Percentiles rank a stretch among this genome's conserved stretches.
phyloP scores from a whole-genome alignment of 2,797 vertebrate species.

The Pogonophryne albipinna region DNA sequence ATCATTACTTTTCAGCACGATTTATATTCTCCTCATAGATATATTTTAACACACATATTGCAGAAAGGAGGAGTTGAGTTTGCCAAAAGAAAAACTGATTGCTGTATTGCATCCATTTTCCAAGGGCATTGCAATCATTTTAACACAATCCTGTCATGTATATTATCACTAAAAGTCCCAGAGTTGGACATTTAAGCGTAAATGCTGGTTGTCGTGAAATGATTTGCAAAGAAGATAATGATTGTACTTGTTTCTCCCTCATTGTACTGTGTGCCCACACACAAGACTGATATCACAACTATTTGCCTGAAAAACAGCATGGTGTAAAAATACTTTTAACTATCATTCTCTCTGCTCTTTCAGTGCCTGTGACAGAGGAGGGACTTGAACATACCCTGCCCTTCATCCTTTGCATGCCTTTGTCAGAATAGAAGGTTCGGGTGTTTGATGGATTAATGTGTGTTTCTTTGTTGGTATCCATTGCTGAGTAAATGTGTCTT shows the following conservation, averaged over 20 bases:
- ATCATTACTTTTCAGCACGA: slow-evolving; percentile 1
- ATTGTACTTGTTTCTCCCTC: slow-evolving; percentile 5
- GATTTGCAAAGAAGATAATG: background rate
- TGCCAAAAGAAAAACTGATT: background rate
- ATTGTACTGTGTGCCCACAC: slow-evolving; percentile 11
- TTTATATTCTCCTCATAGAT: background rate
- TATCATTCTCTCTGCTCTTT: background rate
- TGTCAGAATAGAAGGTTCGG: background rate
- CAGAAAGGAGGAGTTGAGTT: background rate
- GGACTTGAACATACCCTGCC: background rate
- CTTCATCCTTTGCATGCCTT: background rate
- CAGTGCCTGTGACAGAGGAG: background rate
- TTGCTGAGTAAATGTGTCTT: background rate
- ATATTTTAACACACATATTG: background rate
- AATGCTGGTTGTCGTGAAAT: background rate
- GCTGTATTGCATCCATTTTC: background rate
- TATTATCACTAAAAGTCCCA: background rate
- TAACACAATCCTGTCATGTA: background rate
- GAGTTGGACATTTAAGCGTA: background rate
- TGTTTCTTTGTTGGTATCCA: background rate
- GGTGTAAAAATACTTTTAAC: background rate
- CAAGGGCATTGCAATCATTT: background rate
- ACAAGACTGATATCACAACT: slow-evolving; percentile 8
- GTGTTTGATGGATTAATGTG: background rate
- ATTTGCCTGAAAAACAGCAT: background rate